Evolutionary conservation across 2,113 vertebrate genomes (phyloP), one percentile per base, ranked within the genome.

Genomic region (Conger conger): DNA sequence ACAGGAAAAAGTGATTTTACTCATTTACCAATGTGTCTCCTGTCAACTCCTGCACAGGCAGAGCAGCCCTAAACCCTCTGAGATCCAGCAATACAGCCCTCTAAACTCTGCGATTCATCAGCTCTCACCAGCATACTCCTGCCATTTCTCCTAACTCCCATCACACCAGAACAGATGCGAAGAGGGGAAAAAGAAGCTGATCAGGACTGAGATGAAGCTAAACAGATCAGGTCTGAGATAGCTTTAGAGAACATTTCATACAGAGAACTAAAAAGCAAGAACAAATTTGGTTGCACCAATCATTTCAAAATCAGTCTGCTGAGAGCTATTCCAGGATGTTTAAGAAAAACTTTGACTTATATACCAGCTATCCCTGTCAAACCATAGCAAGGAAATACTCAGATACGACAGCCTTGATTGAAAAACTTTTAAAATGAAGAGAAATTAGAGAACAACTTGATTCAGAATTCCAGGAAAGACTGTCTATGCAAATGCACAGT

Each of bases 11-110:
- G 20, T 27, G 4, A 63, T 8, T 80, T 76, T 78, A 45, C 83
- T 89, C 88, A 91, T 91, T 90, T 88, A 76, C 84, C 89, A 42
- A 76, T 83, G 78, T 63, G 88, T 81, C 85, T 87, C 89, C 89
- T 89, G 90, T 90, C 90, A 91, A 84, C 81, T 83, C 84, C 81
- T 80, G 83, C 76, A 82, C 84, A 87, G 82, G 60, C 82, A 73
- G 38, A 79, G 80, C 60, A 57, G 53, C 63, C 63, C 42, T 50
- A 42, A 83, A 76, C 45, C 45, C 73, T 83, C 82, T 76, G 82
- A 45, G 60, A 45, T 76, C 68, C 40, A 30, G 7, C 57, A 63
- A 35, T 76, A 76, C 82, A 77, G 63, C 40, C 76, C 82, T 53
- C 6, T 77, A 20, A 77, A 42, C 82, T 83, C 42, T 18, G 50